Percentiles rank a stretch among this genome's conserved stretches.
Evolutionary conservation across 1,140 invertebrate genomes (phyloP).

Genomic region (Bombus impatiens): DNA sequence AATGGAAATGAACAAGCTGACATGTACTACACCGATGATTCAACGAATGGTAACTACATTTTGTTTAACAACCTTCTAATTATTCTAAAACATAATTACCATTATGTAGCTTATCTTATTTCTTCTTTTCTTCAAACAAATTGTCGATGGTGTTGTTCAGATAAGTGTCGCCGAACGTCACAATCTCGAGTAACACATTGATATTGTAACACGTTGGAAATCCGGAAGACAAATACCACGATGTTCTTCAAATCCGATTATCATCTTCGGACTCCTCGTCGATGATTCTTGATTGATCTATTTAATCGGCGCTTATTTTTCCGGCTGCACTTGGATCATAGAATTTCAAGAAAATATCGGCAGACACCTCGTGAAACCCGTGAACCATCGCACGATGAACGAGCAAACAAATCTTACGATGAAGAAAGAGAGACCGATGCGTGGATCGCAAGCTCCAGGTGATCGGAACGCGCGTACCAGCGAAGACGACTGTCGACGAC

Average conservation of each 20-base stretch:
- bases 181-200: neutral
- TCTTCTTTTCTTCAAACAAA: neutral
- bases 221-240: neutral
- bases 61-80: neutral
- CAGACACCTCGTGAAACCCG: neutral
- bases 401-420: constrained; percentile 28
- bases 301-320: no score
- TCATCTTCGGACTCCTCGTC: no score
- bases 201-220: no score
- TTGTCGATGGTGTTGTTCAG: no score
- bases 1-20: neutral
- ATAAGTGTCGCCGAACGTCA: neutral
- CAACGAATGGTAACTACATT: neutral
- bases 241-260: neutral
- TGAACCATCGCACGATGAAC: neutral
- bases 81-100: neutral
- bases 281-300: neutral
- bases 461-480: constrained; percentile 55
- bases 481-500: constrained; percentile 47
- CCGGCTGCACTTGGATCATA: neutral
- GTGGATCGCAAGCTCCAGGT: constrained; percentile 30
- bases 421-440: constrained; percentile 18
- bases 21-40: neutral
- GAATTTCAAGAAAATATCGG: neutral
- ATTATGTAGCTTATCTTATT: neutral